phyloP scores from a whole-genome alignment of 2,888 invertebrate species.

The Ormyrus rosae region DNA sequence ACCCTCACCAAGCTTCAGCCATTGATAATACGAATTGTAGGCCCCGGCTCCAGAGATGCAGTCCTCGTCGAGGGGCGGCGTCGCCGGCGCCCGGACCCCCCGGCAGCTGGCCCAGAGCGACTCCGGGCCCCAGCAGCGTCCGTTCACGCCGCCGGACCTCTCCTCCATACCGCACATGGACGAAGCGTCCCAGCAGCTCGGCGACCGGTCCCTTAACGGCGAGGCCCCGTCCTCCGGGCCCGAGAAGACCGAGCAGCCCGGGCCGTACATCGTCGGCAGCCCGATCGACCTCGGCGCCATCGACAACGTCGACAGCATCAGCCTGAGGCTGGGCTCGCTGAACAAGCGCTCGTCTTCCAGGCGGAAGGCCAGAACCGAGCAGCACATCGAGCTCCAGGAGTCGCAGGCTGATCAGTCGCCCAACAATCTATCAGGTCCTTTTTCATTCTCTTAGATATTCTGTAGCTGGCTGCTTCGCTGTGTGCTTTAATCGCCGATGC shows the following conservation, averaged over 20 bases:
- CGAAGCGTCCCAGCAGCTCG: constrained; percentile 63
- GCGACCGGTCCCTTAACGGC: constrained; percentile 58
- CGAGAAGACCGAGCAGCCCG: constrained; percentile 50
- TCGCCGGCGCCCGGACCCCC: constrained; percentile 65
- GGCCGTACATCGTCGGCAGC: constrained; percentile 73
- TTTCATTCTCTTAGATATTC: too few relatives aligned
- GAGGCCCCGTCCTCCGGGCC: constrained; percentile 49
- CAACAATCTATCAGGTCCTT: not conserved
- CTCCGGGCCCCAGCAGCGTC: constrained; percentile 61
- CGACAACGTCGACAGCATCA: constrained; percentile 73
- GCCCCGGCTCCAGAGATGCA: constrained; percentile 73
- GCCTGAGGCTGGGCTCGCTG: constrained; percentile 64
- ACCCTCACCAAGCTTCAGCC: too few relatives aligned
- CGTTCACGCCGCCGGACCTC: constrained; percentile 73
- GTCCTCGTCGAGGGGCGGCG: constrained; percentile 69
- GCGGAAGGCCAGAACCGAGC: too few relatives aligned
- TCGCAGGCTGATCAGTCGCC: constrained; percentile 51
- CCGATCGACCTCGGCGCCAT: constrained; percentile 72
- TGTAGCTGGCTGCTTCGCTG: not conserved
- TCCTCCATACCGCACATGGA: constrained; percentile 75
- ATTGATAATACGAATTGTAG: constrained; percentile 56
- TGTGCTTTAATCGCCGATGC: not conserved
- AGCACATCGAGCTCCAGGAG: constrained; percentile 68
- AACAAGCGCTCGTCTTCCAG: constrained; percentile 25
- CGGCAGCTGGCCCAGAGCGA: constrained; percentile 45